These are phyloP conservation scores for Drymodes brunneopygia DNA, from an alignment of 2,113 vertebrate species.

Conservation along the genomic window DNA sequence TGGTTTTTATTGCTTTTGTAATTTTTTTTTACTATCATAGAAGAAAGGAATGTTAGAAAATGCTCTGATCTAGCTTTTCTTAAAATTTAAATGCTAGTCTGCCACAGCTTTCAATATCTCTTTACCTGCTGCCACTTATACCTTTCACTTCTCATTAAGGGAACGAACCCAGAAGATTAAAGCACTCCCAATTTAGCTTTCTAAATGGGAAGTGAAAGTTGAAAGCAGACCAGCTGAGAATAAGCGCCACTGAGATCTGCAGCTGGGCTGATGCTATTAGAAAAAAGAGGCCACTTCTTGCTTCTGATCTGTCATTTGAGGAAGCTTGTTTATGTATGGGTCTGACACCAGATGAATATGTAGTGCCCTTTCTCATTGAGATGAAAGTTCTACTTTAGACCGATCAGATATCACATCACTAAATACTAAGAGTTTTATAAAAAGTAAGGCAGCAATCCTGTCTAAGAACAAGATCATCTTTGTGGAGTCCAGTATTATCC, in stretches of 20 bases:
- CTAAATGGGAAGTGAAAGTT: constrained; percentile 58
- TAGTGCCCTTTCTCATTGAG: constrained; percentile 37
- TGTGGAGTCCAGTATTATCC: background rate
- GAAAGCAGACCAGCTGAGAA: constrained; percentile 65
- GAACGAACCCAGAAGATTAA: constrained; percentile 49
- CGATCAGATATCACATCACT: background rate
- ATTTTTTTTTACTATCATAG: background rate
- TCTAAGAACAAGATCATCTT: constrained; percentile 1
- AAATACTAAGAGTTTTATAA: background rate
- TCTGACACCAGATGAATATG: constrained; percentile 42
- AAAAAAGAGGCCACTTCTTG: constrained; percentile 38
- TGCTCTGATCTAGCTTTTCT: constrained; percentile 2
- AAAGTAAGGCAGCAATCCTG: background rate
- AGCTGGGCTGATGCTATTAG: constrained; percentile 49
- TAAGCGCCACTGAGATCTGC: constrained; percentile 47
- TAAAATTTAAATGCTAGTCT: background rate
- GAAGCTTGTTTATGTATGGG: constrained; percentile 41
- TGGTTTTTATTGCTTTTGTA: background rate
- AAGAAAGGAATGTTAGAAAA: background rate
- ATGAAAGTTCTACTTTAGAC: constrained; percentile 34
- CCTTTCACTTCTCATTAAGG: constrained; percentile 62
- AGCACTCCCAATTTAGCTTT: constrained; percentile 51
- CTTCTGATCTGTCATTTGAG: constrained; percentile 43
- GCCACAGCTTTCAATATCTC: constrained; percentile 6
- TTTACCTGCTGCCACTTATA: constrained; percentile 50